Evolutionary conservation across 2,888 invertebrate species (phyloP).

Genomic region (Sarcophaga carnaria): DNA sequence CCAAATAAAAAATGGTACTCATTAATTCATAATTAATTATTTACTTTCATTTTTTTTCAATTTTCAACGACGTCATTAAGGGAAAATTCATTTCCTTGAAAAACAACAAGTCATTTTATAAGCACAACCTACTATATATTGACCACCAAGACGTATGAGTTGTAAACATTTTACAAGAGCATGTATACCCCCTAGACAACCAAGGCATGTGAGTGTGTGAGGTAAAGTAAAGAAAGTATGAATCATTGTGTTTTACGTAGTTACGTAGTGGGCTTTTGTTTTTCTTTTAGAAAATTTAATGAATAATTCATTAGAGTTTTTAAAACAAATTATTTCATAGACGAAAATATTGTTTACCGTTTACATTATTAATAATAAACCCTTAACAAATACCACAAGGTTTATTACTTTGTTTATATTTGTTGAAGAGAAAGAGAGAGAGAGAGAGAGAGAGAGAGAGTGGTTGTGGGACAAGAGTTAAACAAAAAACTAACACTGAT

Average conservation of each 20-base stretch:
- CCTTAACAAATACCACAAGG: constrained; percentile 5
- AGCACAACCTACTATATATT: neutral
- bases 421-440: too few species aligned
- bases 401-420: constrained; percentile 16
- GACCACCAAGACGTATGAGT: neutral
- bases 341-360: constrained; percentile 13
- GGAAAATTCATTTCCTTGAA: neutral
- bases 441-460: neutral
- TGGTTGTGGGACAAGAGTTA: neutral
- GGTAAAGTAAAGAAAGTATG: neutral
- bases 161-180: neutral
- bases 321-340: constrained; percentile 5
- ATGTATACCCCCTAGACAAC: neutral
- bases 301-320: constrained; percentile 28
- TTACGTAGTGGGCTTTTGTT: neutral
- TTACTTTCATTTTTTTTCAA: neutral
- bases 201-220: neutral
- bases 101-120: neutral
- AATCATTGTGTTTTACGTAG: neutral
- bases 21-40: neutral
- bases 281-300: constrained; percentile 8
- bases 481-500: neutral
- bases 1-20: neutral
- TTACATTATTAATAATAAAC: constrained; percentile 12
- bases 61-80: neutral